These are phyloP conservation scores for Dicroscelio sp. DNA, from an alignment of 2,888 invertebrate species.

Conservation along the genomic window DNA sequence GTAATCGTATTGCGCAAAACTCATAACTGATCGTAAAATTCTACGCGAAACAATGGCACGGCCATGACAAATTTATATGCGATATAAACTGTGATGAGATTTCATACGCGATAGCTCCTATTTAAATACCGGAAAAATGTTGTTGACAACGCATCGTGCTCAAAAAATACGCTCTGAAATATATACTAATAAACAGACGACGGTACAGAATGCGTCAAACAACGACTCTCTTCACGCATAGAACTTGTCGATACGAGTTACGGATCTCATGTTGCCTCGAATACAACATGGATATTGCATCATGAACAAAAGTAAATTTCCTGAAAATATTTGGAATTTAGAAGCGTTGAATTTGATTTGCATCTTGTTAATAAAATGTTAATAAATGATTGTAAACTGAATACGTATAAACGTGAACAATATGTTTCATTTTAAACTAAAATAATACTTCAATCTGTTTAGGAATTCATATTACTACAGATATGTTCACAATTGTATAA, in stretches of 20 bases:
- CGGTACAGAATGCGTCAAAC: conserved; percentile 28
- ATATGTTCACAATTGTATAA: too few relatives aligned
- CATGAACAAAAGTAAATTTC: neutral
- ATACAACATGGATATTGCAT: neutral
- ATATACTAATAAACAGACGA: conserved; percentile 62
- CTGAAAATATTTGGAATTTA: neutral
- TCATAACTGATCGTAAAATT: conserved; percentile 68
- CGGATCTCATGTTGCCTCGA: neutral
- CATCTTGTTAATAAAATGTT: too few relatives aligned
- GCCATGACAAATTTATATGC: conserved; percentile 64
- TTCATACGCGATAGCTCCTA: conserved; percentile 64
- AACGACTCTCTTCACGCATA: too few relatives aligned
- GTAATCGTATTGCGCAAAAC: conserved; percentile 48
- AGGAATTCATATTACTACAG: too few relatives aligned
- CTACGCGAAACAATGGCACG: conserved; percentile 38
- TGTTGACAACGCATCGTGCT: conserved; percentile 41
- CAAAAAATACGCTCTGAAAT: conserved; percentile 39
- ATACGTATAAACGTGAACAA: too few relatives aligned
- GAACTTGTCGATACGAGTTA: conserved; percentile 50
- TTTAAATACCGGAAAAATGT: conserved; percentile 72
- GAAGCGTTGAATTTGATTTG: too few relatives aligned
- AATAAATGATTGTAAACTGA: too few relatives aligned
- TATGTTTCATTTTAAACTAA: too few relatives aligned
- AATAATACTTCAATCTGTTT: too few relatives aligned
- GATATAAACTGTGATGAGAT: conserved; percentile 73